Evolutionary conservation across 2,797 vertebrate genomes (phyloP).

Genomic region (Mus minutoides): DNA sequence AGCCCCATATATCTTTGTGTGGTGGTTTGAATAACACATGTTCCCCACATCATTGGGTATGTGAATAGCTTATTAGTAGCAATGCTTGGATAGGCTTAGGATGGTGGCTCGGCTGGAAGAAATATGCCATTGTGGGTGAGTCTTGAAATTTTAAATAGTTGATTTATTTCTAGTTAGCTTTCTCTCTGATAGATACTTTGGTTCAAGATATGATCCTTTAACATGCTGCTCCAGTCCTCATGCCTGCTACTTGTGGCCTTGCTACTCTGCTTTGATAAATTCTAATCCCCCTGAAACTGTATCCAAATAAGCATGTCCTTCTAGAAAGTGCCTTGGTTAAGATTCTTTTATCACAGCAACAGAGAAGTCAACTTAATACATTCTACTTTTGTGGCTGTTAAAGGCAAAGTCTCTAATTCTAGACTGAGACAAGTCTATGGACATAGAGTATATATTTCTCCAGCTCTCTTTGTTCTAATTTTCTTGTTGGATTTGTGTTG

Average conservation of each 20-base stretch:
- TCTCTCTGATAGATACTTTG: neutral
- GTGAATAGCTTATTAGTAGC: neutral
- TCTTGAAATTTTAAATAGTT: neutral
- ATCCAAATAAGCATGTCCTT: neutral
- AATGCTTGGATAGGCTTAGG: neutral
- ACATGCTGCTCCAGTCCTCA: neutral
- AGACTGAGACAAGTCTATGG: neutral
- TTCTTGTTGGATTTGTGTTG: neutral
- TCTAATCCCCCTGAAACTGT: neutral
- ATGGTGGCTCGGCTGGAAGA: neutral
- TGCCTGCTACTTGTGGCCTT: neutral
- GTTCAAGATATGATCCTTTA: neutral
- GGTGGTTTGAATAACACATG: neutral
- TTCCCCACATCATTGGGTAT: neutral
- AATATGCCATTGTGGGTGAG: neutral
- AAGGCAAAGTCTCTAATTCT: neutral
- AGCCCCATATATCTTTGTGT: neutral
- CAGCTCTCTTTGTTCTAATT: neutral
- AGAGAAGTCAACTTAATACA: neutral
- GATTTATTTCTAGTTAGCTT: neutral
- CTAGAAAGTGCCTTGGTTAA: neutral
- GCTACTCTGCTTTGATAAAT: neutral
- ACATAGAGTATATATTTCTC: neutral
- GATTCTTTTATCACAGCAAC: neutral
- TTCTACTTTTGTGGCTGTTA: neutral